Percentiles rank a stretch among this genome's conserved stretches.
phyloP scores from a whole-genome alignment of 2,797 vertebrate genomes.

The Myotis daubentonii region DNA sequence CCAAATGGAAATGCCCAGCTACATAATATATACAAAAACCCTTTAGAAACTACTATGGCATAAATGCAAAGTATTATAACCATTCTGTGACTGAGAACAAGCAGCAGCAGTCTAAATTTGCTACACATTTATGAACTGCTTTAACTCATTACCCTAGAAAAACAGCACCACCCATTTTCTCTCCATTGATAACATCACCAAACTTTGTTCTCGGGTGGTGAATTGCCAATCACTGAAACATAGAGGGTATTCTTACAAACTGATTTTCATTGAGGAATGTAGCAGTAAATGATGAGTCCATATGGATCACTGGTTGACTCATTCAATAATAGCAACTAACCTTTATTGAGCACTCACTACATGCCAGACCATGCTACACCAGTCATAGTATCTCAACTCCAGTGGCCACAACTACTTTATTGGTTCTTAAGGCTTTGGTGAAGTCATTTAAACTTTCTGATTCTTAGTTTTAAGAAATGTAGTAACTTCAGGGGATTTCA shows the following conservation, averaged over 20 bases:
- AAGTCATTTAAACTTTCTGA: conserved; percentile 20
- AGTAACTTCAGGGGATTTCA: conserved; percentile 1
- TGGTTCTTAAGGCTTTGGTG: neutral
- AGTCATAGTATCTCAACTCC: neutral
- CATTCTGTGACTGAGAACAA: neutral
- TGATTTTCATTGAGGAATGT: neutral
- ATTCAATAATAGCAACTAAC: neutral
- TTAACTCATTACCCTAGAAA: neutral
- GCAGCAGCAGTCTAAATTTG: neutral
- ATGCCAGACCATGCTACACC: neutral
- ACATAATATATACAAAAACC: neutral
- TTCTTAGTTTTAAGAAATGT: neutral
- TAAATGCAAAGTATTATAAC: conserved; percentile 26
- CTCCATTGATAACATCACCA: neutral
- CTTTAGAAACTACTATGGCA: neutral
- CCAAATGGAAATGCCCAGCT: neutral
- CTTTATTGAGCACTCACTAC: neutral
- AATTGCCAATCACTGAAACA: conserved; percentile 29
- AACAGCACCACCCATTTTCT: conserved; percentile 4
- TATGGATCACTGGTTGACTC: neutral
- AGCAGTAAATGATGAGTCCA: neutral
- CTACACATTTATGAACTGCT: conserved; percentile 22
- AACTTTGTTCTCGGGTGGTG: neutral
- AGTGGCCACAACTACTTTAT: neutral
- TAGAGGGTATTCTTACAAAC: neutral